Evolutionary conservation across 2,113 vertebrate species (phyloP).

Genomic region (Notarius quadriscutis): DNA sequence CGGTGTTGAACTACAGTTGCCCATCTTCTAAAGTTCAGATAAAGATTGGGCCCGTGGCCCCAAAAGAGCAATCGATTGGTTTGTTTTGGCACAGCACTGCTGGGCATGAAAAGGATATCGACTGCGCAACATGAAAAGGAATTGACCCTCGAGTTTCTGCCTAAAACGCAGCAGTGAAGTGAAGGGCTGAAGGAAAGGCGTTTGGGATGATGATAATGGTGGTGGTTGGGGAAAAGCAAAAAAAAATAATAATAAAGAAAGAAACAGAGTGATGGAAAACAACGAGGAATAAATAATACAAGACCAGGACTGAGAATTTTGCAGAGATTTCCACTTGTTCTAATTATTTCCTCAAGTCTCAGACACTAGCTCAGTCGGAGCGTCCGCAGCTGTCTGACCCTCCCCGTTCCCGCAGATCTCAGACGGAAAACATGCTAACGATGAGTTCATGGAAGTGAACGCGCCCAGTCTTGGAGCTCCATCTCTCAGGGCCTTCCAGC

Average conservation of each 20-base stretch:
- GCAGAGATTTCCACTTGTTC: constrained; percentile 13
- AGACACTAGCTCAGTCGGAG: background rate
- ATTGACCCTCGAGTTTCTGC: constrained; percentile 41
- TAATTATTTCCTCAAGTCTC: constrained; percentile 23
- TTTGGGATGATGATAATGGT: background rate
- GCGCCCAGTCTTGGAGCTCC: background rate
- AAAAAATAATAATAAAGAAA: background rate
- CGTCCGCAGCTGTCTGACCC: background rate
- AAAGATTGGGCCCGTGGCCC: constrained; percentile 43
- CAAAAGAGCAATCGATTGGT: constrained; percentile 44
- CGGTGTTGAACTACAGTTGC: constrained; percentile 22
- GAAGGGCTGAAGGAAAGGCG: constrained; percentile 13
- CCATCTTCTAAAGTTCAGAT: constrained; percentile 36
- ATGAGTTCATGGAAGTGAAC: background rate
- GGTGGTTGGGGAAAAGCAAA: background rate
- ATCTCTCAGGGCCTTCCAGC: background rate
- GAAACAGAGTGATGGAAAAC: background rate
- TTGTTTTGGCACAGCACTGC: constrained; percentile 52
- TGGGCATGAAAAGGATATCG: constrained; percentile 47
- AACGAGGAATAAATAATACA: background rate
- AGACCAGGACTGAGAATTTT: background rate
- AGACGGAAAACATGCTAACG: constrained; percentile 7
- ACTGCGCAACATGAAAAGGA: constrained; percentile 55
- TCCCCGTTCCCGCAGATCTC: constrained; percentile 12
- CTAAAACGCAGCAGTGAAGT: constrained; percentile 33